Percentiles rank a stretch among this genome's conserved stretches.
Evolutionary conservation across 64 coral and sea anemone species (phyloP).

Genomic region (Catalaphyllia jardinei): DNA sequence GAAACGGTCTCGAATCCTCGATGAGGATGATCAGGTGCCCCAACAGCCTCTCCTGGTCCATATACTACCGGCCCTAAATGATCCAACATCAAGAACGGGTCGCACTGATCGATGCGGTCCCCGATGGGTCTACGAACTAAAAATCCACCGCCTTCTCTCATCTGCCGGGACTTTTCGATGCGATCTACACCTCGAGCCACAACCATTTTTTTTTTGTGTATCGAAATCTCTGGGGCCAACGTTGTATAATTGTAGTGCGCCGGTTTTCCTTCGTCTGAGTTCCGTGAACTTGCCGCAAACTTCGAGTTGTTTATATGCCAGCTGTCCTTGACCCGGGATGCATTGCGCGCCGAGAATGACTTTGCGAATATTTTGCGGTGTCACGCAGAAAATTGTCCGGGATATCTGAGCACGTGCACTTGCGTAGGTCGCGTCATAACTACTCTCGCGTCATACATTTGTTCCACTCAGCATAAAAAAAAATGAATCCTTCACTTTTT

Average conservation of each 20-base stretch:
- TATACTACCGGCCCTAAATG: conserved; percentile 90
- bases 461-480: too few species aligned
- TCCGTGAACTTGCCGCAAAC: neutral
- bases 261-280: too few species aligned
- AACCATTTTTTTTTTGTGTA: conserved; percentile 28
- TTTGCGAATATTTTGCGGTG: conserved; percentile 4
- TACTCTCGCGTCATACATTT: too few species aligned
- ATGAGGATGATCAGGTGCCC: conserved; percentile 96
- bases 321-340: conserved; percentile 21
- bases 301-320: neutral
- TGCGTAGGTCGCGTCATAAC: neutral
- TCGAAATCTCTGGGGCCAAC: neutral
- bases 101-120: conserved; percentile 69
- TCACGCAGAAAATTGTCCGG: neutral
- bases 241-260: neutral
- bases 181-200: conserved; percentile 61
- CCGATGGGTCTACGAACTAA: conserved; percentile 90
- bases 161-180: conserved; percentile 82
- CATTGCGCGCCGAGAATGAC: conserved; percentile 28
- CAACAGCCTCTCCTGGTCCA: conserved; percentile 84
- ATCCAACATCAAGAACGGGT: conserved; percentile 92
- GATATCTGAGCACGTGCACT: neutral
- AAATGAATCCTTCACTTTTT: too few species aligned
- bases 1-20: conserved; percentile 97
- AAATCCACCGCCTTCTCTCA: conserved; percentile 97